phyloP scores from a whole-genome alignment of 2,888 invertebrate genomes.

The Flexamia atlantica region DNA sequence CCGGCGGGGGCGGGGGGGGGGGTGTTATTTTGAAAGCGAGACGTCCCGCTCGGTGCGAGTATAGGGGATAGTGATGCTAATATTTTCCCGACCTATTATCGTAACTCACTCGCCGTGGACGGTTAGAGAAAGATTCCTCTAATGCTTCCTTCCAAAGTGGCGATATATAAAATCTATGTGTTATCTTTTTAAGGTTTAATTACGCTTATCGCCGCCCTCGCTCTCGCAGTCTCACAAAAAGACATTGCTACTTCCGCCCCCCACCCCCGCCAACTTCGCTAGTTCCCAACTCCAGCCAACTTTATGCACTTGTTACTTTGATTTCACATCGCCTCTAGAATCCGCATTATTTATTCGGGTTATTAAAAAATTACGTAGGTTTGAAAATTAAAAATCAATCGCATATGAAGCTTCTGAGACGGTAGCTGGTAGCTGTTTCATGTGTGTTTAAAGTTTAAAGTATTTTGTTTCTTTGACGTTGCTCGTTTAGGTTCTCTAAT shows the following conservation, averaged over 20 bases:
- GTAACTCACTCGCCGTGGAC: slow-evolving; percentile 36
- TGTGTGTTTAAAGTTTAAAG: too few relatives aligned
- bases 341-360: background rate
- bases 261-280: slow-evolving; percentile 30
- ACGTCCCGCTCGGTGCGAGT: slow-evolving; percentile 3
- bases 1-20: background rate
- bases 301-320: slow-evolving; percentile 52
- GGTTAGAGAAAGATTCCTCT: slow-evolving; percentile 48
- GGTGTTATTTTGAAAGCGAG: slow-evolving; percentile 38
- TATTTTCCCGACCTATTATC: slow-evolving; percentile 57
- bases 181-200: slow-evolving; percentile 65
- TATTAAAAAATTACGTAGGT: too few relatives aligned
- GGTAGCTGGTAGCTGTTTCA: too few relatives aligned
- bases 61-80: slow-evolving; percentile 45
- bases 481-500: too few relatives aligned
- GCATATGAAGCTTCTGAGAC: too few relatives aligned
- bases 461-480: too few relatives aligned
- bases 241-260: slow-evolving; percentile 42
- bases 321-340: slow-evolving; percentile 6
- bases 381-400: too few relatives aligned
- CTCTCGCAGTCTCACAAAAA: slow-evolving; percentile 37
- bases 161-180: slow-evolving; percentile 63
- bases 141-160: slow-evolving; percentile 57
- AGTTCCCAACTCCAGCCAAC: slow-evolving; percentile 32
- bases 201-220: slow-evolving; percentile 58